These are phyloP conservation scores for Montipora sp. DNA, from an alignment of 64 coral and sea anemone genomes.

Conservation along the genomic window DNA sequence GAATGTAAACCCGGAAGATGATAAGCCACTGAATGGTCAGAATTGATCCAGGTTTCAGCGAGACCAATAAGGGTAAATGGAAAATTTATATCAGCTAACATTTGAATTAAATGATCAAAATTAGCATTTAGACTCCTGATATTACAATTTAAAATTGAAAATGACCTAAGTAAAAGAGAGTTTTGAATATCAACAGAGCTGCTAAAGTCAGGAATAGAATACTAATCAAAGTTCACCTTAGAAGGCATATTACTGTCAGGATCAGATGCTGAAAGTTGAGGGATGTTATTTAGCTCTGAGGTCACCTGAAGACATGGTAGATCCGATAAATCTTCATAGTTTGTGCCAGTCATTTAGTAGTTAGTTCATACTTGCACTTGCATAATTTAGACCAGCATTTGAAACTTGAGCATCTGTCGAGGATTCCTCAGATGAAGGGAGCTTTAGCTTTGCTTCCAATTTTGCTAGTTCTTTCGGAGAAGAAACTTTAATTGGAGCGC, in stretches of 20 bases:
- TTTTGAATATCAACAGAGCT: conserved; percentile 12
- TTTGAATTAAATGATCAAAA: conserved; percentile 41
- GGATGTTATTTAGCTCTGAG: neutral
- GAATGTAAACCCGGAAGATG: neutral
- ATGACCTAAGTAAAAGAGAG: neutral
- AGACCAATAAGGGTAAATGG: conserved; percentile 66
- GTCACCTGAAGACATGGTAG: neutral
- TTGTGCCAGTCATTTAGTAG: neutral
- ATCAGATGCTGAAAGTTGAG: neutral
- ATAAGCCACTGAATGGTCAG: neutral
- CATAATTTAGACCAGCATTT: neutral
- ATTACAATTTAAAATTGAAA: conserved; percentile 75
- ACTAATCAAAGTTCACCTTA: conserved; percentile 14
- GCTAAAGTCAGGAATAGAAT: conserved; percentile 33
- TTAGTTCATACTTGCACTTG: neutral
- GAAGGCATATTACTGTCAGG: neutral
- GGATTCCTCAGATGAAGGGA: neutral
- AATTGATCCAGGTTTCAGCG: conserved; percentile 68
- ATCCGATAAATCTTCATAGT: neutral
- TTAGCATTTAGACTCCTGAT: conserved; percentile 58
- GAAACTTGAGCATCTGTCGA: neutral
- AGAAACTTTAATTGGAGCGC: neutral
- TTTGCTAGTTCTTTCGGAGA: neutral
- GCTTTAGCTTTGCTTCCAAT: neutral
- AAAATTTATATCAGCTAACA: conserved; percentile 52